Base-by-base conservation (phyloP, 2,797 vertebrate genomes). In the Tiaroga cobitis region DNA sequence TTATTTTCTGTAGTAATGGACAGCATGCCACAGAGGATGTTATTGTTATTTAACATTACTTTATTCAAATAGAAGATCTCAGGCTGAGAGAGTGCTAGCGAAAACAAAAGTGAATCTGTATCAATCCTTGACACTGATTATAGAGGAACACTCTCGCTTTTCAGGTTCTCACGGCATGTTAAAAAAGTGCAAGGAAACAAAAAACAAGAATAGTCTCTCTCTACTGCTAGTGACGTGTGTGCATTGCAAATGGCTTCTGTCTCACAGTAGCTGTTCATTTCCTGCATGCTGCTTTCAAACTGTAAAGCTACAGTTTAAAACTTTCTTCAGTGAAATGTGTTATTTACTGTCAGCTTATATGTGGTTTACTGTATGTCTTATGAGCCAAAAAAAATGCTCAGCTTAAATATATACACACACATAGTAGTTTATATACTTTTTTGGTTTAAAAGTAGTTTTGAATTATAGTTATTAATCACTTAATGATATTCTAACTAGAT, bases 231-330 rank as follows among this genome's bases (percentile, higher is more conserved):
- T 43, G 67, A 43, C 19, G 70, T 37, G 15, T 68, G 56, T 65
- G 82, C 49, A 32, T 49, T 32, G 49, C 79, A 32, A 4, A 21
- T 80, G 46, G 32, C 59, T 59, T 85, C 37, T 80, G 83, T 85
- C 41, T 82, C 63, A 34, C 26, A 63, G 46, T 82, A 65, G 65
- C 29, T 90, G 88, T 90, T 90, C 69, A 90, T 88, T 91, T 89
- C 91, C 89, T 69, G 86, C 89, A 91, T 87, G 82, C 76, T 39
- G 70, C 80, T 72, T 80, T 65, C 37, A 49, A 21, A 29, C 18
- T 82, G 24, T 69, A n/a, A 46, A 11, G 11, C 68, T 51, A 69
- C 65, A 32, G 21, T 29, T 65, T 32, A 11, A 46, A 34, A 29
- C 72, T 34, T 68, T 37, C n/a, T 79, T 70, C 19, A 56, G 21